Evolutionary conservation across 2,113 vertebrate species (phyloP), one percentile per base, ranked within the genome.

Genomic region (Prietella phreatophila): DNA sequence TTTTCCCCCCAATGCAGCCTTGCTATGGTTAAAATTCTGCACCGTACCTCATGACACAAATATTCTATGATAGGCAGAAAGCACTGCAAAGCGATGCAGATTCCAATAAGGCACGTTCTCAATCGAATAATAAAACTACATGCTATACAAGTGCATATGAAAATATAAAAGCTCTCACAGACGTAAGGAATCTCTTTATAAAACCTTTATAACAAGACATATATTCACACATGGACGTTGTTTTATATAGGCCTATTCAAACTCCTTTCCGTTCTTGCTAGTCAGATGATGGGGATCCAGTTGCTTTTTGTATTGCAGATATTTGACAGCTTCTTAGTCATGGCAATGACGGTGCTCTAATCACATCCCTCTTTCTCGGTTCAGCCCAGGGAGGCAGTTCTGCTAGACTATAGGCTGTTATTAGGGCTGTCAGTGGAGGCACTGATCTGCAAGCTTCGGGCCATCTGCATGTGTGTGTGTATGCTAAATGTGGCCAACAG

Each of bases 371-470:
- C 75, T 85, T 79, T 85, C 85, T 27, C 42, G 55, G 55, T 33
- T 65, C n/a, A 36, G 81, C 56, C 83, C 61, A 69, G 53, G 63
- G 86, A 88, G 84, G 84, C 87, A 84, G 86, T 71, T 88, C 82
- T 84, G 61, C 76, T 81, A 8, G 63, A 50, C 71, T 88, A 80
- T 84, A 91, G 85, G 85, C 87, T 89, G 88, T 88, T 88, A 92
- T 92, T 89, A 88, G 85, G 88, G 71, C 80, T 87, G 85, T 91
- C 89, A 85, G 80, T 90, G 84, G 75, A 87, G 85, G 85, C 89
- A 87, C 61, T 84, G 87, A 90, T 85, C 85, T 19, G 71, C 83
- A 67, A 86, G 87, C 85, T 83, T n/a, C n/a, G 13, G 78, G 88
- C 78, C 88, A 88, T 88, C 88, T 90, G 86, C 58, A 42, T 83